Base-by-base conservation (phyloP, 2,113 vertebrate species). In the Pyrgilauda ruficollis region DNA sequence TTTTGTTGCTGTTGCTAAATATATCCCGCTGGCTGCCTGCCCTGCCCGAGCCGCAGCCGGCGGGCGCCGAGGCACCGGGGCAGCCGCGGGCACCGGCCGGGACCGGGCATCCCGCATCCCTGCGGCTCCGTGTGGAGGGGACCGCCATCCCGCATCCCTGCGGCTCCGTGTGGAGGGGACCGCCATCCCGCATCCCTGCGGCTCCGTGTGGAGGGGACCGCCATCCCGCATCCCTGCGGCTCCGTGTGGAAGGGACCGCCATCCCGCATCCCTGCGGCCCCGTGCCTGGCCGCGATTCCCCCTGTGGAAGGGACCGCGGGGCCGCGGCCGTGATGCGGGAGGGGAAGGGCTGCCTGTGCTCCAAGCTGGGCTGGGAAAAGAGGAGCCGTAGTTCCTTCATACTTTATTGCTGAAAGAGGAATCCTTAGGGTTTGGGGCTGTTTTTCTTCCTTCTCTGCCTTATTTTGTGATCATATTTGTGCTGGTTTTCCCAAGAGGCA, bases 1-100 rank as follows among this genome's bases (percentile, higher is more conserved):
- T 78, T 94, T 80, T 95, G 98, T 98, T 97, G 97, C 96, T 94
- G 97, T 14, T 91, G 97, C 98, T 98, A 98, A 98, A 98, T 98
- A 98, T 98, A 99, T 97, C 96, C 90, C 61, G 85, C 97, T 91
- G 89, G 91, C 91, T 90, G 91, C 92, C 93, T 97, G 98, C 97
- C 96, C 96, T 96, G 94, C 97, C 72, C 78, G 62, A 61, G 69
- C 87, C 87, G 69, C 87, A 82, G 87, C 78, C 69, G 69, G 12
- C 77, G 62, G 76, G 68, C 86, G 77, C 77, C 75, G 56, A 94
- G 73, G 97, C 95, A 87, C 68, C 84, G 90, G 98, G 97, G 86
- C 93, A 75, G 84, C 64, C 64, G 67, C 24, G 30, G 69, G 88
- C 92, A 66, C 22, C 43, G 5, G 79, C 41, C 47, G 77, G 95